phyloP scores from a whole-genome alignment of 2,888 invertebrate species.

The Actias luna region DNA sequence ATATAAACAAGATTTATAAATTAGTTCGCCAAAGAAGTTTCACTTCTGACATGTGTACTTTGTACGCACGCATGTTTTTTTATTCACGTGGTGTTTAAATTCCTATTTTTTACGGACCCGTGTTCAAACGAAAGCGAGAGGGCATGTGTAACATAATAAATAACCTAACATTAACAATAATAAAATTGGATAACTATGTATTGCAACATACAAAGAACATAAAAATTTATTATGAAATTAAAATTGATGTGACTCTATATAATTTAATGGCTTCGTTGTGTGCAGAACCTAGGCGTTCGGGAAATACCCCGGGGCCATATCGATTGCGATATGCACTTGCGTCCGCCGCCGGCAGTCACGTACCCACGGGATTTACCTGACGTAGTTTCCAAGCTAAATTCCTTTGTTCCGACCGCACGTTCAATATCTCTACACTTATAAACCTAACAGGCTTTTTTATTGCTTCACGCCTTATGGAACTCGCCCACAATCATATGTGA shows the following conservation, averaged over 20 bases:
- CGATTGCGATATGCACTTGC: conserved; percentile 6
- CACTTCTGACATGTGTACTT: no score
- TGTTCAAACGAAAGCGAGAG: no score
- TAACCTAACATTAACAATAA: no score
- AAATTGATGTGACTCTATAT: background rate
- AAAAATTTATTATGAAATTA: background rate
- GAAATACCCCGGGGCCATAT: conserved; percentile 7
- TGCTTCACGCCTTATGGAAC: background rate
- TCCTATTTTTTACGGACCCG: no score
- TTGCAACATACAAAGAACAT: background rate
- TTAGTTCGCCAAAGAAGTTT: no score
- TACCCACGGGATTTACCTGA: background rate
- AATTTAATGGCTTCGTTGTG: background rate
- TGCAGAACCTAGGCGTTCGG: background rate
- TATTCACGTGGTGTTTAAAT: no score
- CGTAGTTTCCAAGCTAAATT: background rate
- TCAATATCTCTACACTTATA: background rate
- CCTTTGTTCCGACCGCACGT: conserved; percentile 1
- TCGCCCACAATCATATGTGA: background rate
- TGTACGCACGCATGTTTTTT: no score
- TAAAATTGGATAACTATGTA: background rate
- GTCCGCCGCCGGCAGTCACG: background rate
- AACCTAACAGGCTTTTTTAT: background rate
- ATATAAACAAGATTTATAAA: no score
- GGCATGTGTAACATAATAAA: no score